These are phyloP conservation scores for Lutraria rhynchaena DNA, from an alignment of 1,140 invertebrate genomes.

Conservation along the genomic window DNA sequence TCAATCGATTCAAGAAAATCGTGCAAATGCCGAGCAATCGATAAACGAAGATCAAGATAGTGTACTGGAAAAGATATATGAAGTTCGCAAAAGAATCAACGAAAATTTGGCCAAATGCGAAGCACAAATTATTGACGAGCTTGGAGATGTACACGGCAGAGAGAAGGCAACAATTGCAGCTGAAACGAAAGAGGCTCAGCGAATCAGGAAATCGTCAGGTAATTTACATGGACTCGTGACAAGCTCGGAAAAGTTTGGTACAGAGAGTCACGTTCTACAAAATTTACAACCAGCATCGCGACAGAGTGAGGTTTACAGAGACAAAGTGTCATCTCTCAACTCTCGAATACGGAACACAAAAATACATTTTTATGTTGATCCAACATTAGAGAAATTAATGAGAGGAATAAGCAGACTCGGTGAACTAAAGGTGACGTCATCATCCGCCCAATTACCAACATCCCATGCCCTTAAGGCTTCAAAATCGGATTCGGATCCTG, in stretches of 20 bases:
- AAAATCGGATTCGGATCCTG: conserved; percentile 21
- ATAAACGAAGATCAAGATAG: conserved; percentile 35
- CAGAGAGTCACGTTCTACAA: conserved; percentile 45
- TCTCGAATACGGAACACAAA: conserved; percentile 39
- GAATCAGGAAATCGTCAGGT: conserved; percentile 40
- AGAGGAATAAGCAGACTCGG: conserved; percentile 32
- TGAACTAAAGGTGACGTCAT: conserved; percentile 34
- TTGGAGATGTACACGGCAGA: conserved; percentile 28
- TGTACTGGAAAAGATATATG: conserved; percentile 26
- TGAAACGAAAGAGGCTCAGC: conserved; percentile 57
- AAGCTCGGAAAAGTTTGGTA: conserved; percentile 41
- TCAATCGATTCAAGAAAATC: conserved; percentile 43
- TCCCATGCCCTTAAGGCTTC: neutral
- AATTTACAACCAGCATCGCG: neutral
- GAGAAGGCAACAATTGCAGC: conserved; percentile 21
- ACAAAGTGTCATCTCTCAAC: conserved; percentile 36
- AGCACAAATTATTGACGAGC: conserved; percentile 28
- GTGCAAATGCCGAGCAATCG: conserved; percentile 19
- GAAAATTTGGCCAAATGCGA: conserved; percentile 53
- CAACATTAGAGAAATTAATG: conserved; percentile 40
- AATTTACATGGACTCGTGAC: conserved; percentile 26
- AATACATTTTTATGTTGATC: conserved; percentile 39
- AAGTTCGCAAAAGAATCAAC: conserved; percentile 40
- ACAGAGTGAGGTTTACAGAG: conserved; percentile 45
- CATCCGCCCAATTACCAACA: neutral